phyloP scores from a whole-genome alignment of 2,888 invertebrate genomes.

The Endomychus coccineus region DNA sequence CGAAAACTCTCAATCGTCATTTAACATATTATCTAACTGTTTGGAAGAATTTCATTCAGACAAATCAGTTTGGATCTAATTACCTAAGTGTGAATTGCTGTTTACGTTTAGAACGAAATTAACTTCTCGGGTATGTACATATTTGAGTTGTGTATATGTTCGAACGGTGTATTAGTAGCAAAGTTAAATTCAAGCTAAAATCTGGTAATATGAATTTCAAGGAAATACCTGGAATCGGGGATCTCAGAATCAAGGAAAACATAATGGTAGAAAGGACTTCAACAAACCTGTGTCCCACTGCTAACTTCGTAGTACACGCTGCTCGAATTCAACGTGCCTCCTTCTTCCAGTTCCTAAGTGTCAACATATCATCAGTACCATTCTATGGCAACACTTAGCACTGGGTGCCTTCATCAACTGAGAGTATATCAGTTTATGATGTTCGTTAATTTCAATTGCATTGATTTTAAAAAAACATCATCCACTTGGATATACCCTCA shows the following conservation, averaged over 20 bases:
- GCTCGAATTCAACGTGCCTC: conserved; percentile 39
- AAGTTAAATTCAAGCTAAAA: too few relatives aligned
- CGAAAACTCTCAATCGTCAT: too few relatives aligned
- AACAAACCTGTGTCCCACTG: conserved; percentile 44
- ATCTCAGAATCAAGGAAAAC: conserved; percentile 3
- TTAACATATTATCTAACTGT: too few relatives aligned
- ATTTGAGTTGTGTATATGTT: too few relatives aligned
- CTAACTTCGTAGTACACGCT: conserved; percentile 42
- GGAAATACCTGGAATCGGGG: conserved; percentile 2
- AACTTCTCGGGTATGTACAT: too few relatives aligned
- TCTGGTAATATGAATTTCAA: background rate
- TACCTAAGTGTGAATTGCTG: too few relatives aligned
- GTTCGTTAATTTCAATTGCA: conserved; percentile 15
- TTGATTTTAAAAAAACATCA: conserved; percentile 1
- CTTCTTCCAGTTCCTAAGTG: conserved; percentile 45
- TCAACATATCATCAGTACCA: conserved; percentile 31
- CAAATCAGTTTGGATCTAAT: too few relatives aligned
- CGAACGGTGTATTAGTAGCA: too few relatives aligned
- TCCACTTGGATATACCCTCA: conserved; percentile 5
- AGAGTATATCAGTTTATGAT: conserved; percentile 4
- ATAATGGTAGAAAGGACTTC: conserved; percentile 36
- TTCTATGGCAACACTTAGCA: conserved; percentile 40
- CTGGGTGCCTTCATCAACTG: conserved; percentile 27
- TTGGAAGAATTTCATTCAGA: too few relatives aligned
- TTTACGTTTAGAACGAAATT: too few relatives aligned